These are phyloP conservation scores for Terebella lapidaria DNA, from an alignment of 2,888 invertebrate species.

Conservation along the genomic window DNA sequence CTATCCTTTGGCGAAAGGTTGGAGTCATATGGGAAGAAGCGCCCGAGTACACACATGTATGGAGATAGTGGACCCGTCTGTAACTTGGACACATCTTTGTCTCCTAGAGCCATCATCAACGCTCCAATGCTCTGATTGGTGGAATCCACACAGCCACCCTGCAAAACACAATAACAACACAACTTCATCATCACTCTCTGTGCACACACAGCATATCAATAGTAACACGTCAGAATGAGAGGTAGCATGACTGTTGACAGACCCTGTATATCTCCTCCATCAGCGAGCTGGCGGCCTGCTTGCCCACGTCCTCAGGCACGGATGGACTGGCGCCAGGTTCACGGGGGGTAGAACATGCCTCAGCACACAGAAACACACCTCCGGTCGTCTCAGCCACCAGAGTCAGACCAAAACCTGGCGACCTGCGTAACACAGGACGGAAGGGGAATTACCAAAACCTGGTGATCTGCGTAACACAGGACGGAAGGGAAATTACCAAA, in stretches of 20 bases:
- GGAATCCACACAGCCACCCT: slow-evolving; percentile 86
- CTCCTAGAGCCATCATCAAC: slow-evolving; percentile 90
- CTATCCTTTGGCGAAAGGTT: no score
- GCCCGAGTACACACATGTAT: slow-evolving; percentile 58
- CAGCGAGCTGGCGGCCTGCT: slow-evolving; percentile 72
- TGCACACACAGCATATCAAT: neutral
- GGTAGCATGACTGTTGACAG: neutral
- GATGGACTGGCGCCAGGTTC: slow-evolving; percentile 59
- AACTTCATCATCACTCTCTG: no score
- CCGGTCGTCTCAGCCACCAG: slow-evolving; percentile 87
- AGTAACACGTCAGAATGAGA: neutral
- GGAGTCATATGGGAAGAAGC: no score
- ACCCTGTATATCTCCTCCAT: slow-evolving; percentile 77
- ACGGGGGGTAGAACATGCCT: slow-evolving; percentile 53
- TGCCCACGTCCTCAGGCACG: slow-evolving; percentile 88
- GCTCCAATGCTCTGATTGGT: slow-evolving; percentile 78
- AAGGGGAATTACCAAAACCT: no score
- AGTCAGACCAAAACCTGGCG: slow-evolving; percentile 78
- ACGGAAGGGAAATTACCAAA: no score
- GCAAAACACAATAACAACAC: slow-evolving; percentile 6
- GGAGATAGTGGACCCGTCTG: slow-evolving; percentile 63
- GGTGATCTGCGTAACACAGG: no score
- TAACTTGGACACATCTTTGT: slow-evolving; percentile 86
- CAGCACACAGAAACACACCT: slow-evolving; percentile 59
- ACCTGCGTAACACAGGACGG: no score